These are phyloP conservation scores for Eurystomus glaucurus DNA, from an alignment of 2,797 vertebrate species.

Conservation along the genomic window DNA sequence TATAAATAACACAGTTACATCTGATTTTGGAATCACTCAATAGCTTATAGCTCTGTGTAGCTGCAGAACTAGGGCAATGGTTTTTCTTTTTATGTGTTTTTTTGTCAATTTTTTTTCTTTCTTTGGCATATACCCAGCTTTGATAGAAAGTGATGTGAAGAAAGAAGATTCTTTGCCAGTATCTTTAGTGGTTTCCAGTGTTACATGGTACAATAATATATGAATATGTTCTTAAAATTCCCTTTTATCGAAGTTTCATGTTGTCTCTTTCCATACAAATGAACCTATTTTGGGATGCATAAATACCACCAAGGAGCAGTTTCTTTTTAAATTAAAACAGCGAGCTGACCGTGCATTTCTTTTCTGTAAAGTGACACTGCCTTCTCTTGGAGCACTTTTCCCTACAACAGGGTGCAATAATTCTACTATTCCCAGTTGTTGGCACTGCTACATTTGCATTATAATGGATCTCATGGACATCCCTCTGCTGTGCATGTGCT, in stretches of 20 bases:
- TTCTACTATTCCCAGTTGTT: neutral
- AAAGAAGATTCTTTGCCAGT: neutral
- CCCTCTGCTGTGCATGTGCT: neutral
- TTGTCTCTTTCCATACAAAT: neutral
- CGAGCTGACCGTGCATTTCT: neutral
- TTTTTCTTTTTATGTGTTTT: neutral
- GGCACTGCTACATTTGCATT: neutral
- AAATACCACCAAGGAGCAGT: neutral
- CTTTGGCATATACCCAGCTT: neutral
- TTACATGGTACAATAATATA: neutral
- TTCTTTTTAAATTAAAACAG: neutral
- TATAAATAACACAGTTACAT: neutral
- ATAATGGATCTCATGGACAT: neutral
- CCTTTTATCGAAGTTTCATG: neutral
- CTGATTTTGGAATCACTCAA: neutral
- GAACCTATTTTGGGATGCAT: neutral
- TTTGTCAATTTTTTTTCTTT: no score
- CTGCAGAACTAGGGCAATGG: neutral
- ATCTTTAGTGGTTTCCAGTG: neutral
- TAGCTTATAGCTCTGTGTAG: neutral
- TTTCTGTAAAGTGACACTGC: neutral
- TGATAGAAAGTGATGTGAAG: neutral
- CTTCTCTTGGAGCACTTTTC: neutral
- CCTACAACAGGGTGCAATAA: neutral
- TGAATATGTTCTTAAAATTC: neutral